Evolutionary conservation across 2,113 vertebrate species (phyloP).

Genomic region (Elachura formosa): DNA sequence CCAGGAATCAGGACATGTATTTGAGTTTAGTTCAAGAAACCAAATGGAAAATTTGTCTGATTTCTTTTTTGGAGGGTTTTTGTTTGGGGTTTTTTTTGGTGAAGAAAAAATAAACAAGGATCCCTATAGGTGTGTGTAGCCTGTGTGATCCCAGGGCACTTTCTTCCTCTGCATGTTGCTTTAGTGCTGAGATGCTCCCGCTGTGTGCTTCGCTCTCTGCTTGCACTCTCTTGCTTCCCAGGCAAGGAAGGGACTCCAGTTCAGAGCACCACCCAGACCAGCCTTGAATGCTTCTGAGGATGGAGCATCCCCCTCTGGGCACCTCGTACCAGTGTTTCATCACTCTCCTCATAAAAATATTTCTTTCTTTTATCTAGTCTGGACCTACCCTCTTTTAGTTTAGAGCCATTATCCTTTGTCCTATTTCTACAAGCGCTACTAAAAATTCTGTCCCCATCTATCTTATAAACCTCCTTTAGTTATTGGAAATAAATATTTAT

Average conservation of each 20-base stretch:
- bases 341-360: not conserved
- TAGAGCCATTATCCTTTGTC: not conserved
- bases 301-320: not conserved
- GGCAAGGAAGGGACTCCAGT: not conserved
- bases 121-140: not conserved
- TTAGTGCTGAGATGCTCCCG: fast-evolving
- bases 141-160: not conserved
- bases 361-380: not conserved
- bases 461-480: not conserved
- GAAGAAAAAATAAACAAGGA: not conserved
- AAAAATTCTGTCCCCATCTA: not conserved
- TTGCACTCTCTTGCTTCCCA: not conserved
- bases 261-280: not conserved
- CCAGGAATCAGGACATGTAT: not conserved
- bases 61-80: too few relatives aligned
- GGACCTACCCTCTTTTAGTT: not conserved
- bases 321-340: not conserved
- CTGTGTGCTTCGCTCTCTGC: not conserved
- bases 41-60: not conserved
- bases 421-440: not conserved
- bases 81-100: not conserved
- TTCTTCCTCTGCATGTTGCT: not conserved
- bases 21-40: not conserved
- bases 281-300: not conserved
- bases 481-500: not conserved